Percentiles rank a stretch among this genome's conserved stretches.
These are phyloP conservation scores for Drosophila hydei DNA, from an alignment of 1,140 invertebrate genomes.

Conservation along the genomic window DNA sequence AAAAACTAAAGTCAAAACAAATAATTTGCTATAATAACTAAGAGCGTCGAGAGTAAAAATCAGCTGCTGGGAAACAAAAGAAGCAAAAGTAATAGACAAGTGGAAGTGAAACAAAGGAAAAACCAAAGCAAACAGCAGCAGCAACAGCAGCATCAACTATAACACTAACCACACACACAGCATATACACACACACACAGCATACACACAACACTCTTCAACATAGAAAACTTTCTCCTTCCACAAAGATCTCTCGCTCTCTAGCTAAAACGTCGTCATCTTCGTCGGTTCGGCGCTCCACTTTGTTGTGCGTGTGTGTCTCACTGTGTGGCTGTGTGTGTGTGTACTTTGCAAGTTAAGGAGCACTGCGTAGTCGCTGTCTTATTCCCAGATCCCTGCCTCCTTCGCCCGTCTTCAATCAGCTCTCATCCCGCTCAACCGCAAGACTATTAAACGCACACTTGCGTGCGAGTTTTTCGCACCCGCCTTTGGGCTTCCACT, in stretches of 20 bases:
- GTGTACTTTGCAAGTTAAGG: conserved; percentile 72
- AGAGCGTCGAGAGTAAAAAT: conserved; percentile 65
- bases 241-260: conserved; percentile 35
- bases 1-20: conserved; percentile 78
- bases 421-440: conserved; percentile 28
- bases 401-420: conserved; percentile 27
- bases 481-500: conserved; percentile 37
- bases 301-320: conserved; percentile 27
- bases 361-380: conserved; percentile 33
- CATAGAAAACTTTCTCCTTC: conserved; percentile 72
- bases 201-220: conserved; percentile 50
- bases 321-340: conserved; percentile 22
- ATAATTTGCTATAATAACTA: conserved; percentile 81
- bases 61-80: conserved; percentile 53
- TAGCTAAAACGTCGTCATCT: conserved; percentile 64
- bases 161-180: conserved; percentile 1
- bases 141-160: conserved; percentile 16
- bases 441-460: conserved; percentile 78
- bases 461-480: conserved; percentile 74
- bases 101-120: conserved; percentile 72
- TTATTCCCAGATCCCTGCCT: neutral
- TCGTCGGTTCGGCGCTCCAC: conserved; percentile 28
- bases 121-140: conserved; percentile 35
- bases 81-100: conserved; percentile 64
- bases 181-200: conserved; percentile 14